Percentiles rank a stretch among this genome's conserved stretches.
phyloP scores from a whole-genome alignment of 2,888 invertebrate species.

The Neoscelio sp. region DNA sequence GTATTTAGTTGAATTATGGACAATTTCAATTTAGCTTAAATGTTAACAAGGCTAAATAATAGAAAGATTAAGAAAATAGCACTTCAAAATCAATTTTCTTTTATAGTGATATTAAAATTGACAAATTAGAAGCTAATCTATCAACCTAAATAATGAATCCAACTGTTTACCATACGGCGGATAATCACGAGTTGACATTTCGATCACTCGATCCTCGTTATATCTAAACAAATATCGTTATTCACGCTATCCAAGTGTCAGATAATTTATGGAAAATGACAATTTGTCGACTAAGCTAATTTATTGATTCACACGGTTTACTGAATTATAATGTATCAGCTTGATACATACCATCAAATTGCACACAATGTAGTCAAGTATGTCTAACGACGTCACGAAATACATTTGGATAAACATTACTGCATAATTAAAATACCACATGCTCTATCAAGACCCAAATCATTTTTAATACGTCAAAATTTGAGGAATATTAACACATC shows the following conservation, averaged over 20 bases:
- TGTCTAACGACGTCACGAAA: conserved; percentile 29
- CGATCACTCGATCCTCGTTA: conserved; percentile 32
- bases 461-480: too few relatives aligned
- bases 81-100: too few relatives aligned
- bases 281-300: conserved; percentile 60
- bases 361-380: conserved; percentile 29
- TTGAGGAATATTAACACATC: too few relatives aligned
- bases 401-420: conserved; percentile 25
- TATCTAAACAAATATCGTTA: conserved; percentile 39
- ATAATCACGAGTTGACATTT: conserved; percentile 15
- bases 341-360: conserved; percentile 38
- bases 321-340: conserved; percentile 51
- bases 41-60: too few relatives aligned
- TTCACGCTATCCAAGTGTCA: conserved; percentile 15
- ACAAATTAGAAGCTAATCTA: too few relatives aligned
- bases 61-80: too few relatives aligned
- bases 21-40: too few relatives aligned
- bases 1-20: conserved; percentile 5
- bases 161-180: conserved; percentile 1
- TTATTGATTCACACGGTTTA: conserved; percentile 48
- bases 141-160: conserved; percentile 41
- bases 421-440: conserved; percentile 31
- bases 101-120: too few relatives aligned
- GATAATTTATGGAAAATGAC: conserved; percentile 64
- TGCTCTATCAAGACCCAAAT: background rate